Evolutionary conservation across 2,888 invertebrate species (phyloP), one percentile per base, ranked within the genome.

Genomic region (Galeruca laticollis): DNA sequence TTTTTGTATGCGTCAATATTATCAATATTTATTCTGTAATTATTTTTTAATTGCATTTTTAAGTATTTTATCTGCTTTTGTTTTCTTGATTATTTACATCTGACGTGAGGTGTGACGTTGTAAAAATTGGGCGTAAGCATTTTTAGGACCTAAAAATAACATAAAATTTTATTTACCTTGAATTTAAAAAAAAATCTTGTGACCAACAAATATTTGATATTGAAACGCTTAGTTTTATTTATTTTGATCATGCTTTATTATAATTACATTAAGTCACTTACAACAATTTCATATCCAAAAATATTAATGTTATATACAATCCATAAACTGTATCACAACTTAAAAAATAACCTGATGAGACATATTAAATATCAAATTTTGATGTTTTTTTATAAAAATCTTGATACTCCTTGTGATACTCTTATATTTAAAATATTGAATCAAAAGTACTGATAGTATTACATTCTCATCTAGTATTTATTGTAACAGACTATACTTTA

Each of bases 121-220:
- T 57, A 57, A 64, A 64, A 64, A 64, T 64, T 64, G 64, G 64
- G 64, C 64, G 64, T 64, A 64, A 43, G 37, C 52, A 2, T 33
- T 54, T 63, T 63, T 63, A 60, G 21, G 20, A 54, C 54, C 63
- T 63, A 63, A 63, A 63, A 63, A 63, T 63, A 63, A 54, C 54
- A 52, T 18, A 21, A 20, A 33, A 37, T 11, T 47, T 47, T 15
- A 47, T 47, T 47, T 47, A 47, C 47, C 47, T 47, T 47, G 47
- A 18, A 15, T 47, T 47, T 47, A 15, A 47, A 47, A 47, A n/a
- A 9, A 47, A 47, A 47, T 47, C 47, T 47, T 47, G 47, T 47
- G 47, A 47, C 10, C 47, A 47, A 47, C 47, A 47, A 47, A 47
- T 47, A 15, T 18, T 15, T 15, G 10, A 47, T 15, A 47, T 47